phyloP scores from a whole-genome alignment of 2,888 invertebrate species.

The Apodemia zela region DNA sequence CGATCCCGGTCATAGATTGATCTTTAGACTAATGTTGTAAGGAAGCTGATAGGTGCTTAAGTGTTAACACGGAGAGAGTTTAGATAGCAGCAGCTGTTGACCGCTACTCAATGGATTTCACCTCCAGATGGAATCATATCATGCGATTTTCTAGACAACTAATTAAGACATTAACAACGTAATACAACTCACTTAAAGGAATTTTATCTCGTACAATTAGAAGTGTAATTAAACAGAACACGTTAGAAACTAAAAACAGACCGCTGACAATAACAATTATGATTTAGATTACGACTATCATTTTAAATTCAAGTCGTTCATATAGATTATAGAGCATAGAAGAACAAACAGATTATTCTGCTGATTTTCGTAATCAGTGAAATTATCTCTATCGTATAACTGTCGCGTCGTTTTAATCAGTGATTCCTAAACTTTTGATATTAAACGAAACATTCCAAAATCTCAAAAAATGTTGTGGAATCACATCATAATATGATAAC shows the following conservation, averaged over 20 bases:
- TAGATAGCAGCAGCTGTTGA: slow-evolving; percentile 36
- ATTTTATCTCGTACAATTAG: neutral
- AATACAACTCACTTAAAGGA: neutral
- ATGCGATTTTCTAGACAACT: slow-evolving; percentile 45
- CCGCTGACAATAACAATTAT: neutral
- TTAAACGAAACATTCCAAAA: too few relatives aligned
- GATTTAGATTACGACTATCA: neutral
- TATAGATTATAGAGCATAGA: too few relatives aligned
- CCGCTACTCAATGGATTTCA: slow-evolving; percentile 53
- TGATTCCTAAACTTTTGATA: too few relatives aligned
- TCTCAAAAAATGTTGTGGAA: too few relatives aligned
- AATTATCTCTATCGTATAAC: too few relatives aligned
- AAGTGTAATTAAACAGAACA: neutral
- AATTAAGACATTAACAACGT: slow-evolving; percentile 39
- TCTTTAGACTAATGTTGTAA: neutral
- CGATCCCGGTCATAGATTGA: neutral
- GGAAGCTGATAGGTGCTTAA: slow-evolving; percentile 54
- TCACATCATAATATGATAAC: too few relatives aligned
- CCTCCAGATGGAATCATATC: slow-evolving; percentile 51
- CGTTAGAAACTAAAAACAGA: neutral
- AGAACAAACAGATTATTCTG: neutral
- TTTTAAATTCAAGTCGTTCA: neutral
- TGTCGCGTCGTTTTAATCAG: too few relatives aligned
- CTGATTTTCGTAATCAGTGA: too few relatives aligned
- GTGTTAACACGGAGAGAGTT: slow-evolving; percentile 41